phyloP scores from a whole-genome alignment of 53 echinoderm and acorn worm genomes.

The Holothuria leucospilota region DNA sequence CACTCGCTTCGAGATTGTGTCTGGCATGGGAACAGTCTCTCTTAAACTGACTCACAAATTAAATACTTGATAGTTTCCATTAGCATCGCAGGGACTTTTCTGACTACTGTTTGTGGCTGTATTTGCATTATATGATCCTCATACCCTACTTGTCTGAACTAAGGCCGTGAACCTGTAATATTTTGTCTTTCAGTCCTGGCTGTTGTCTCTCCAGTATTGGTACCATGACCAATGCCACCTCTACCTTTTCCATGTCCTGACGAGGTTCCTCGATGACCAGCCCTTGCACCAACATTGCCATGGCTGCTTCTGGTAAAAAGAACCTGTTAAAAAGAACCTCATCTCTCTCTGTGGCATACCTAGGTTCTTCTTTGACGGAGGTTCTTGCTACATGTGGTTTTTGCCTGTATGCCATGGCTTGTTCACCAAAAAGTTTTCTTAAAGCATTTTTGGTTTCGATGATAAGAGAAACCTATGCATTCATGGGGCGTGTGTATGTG shows the following conservation, averaged over 20 bases:
- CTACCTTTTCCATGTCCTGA: slow-evolving; percentile 10
- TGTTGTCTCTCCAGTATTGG: neutral
- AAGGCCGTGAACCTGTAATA: neutral
- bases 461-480: too few relatives aligned
- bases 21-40: too few relatives aligned
- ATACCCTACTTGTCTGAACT: neutral
- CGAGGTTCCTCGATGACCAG: neutral
- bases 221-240: neutral
- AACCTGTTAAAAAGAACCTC: neutral
- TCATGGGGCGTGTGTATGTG: too few relatives aligned
- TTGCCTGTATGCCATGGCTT: slow-evolving; percentile 27
- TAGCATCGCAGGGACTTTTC: neutral
- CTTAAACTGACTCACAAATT: too few relatives aligned
- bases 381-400: neutral
- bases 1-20: too few relatives aligned
- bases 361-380: slow-evolving; percentile 3
- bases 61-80: too few relatives aligned
- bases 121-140: neutral
- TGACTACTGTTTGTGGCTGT: neutral
- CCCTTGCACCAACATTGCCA: neutral
- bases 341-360: slow-evolving; percentile 1
- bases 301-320: neutral
- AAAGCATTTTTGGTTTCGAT: slow-evolving; percentile 50
- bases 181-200: too few relatives aligned
- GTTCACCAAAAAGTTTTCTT: slow-evolving; percentile 52